Conservation (phyloP, 2,113 vertebrate species). For the Phalacrocorax pelagicus region DNA sequence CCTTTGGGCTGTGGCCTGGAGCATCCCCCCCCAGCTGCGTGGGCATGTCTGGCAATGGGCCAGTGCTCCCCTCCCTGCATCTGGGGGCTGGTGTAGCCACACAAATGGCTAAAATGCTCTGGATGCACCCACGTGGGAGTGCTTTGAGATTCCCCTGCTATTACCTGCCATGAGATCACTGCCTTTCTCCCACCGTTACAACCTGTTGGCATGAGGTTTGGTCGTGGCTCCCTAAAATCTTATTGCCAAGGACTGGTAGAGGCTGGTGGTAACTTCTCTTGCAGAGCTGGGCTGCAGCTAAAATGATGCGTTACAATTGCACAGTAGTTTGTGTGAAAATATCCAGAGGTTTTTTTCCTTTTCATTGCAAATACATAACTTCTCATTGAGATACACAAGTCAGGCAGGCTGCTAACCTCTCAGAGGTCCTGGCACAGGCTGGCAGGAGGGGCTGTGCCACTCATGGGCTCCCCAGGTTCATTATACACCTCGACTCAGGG, state of each 20-base stretch:
- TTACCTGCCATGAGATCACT: background rate
- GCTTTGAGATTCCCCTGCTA: background rate
- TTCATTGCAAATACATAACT: background rate
- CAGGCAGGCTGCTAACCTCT: background rate
- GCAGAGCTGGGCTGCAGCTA: background rate
- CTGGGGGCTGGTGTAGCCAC: background rate
- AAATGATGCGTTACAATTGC: background rate
- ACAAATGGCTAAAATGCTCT: background rate
- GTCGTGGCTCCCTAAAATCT: rapidly evolving
- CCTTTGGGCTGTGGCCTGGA: background rate
- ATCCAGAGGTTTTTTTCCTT: background rate
- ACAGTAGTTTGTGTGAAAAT: background rate
- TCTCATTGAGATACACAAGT: background rate
- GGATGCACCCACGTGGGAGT: background rate
- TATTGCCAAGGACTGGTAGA: background rate
- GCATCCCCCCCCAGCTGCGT: background rate
- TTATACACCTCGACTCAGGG: rapidly evolving
- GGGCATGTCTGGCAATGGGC: background rate
- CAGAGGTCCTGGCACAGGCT: background rate
- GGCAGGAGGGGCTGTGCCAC: background rate
- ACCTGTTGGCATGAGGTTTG: rapidly evolving
- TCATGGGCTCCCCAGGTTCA: rapidly evolving
- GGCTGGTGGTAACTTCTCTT: background rate
- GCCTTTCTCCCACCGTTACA: background rate
- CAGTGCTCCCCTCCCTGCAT: background rate